Conservation (phyloP, 1,140 invertebrate species). For the Drosophila malerkotliana region DNA sequence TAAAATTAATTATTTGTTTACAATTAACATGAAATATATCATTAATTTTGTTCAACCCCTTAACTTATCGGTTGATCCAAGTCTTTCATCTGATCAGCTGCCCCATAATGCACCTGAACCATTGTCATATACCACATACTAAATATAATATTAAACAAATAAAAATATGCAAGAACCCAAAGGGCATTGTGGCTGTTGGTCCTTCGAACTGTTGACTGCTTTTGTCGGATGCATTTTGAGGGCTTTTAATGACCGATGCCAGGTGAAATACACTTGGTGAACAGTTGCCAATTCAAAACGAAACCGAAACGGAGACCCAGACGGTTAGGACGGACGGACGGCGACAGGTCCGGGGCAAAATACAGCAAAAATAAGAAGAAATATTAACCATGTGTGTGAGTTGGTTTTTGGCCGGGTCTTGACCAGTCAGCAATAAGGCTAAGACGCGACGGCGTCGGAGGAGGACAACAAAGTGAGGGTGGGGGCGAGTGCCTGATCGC, state of each 20-base stretch:
- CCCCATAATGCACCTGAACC: constrained; percentile 44
- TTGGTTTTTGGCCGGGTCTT: constrained; percentile 31
- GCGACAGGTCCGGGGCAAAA: constrained; percentile 56
- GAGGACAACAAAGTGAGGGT: constrained; percentile 37
- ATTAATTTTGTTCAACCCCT: not conserved
- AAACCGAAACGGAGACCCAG: constrained; percentile 51
- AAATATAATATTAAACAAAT: constrained; percentile 50
- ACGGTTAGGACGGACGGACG: constrained; percentile 50
- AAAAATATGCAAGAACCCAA: constrained; percentile 39
- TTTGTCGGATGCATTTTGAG: constrained; percentile 58
- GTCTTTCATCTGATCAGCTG: constrained; percentile 29
- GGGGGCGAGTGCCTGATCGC: constrained; percentile 64
- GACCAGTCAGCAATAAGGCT: constrained; percentile 15
- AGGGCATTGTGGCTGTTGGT: constrained; percentile 15
- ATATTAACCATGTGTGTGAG: constrained; percentile 69
- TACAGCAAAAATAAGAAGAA: constrained; percentile 47
- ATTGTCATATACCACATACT: constrained; percentile 39
- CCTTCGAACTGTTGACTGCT: constrained; percentile 19
- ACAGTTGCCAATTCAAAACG: constrained; percentile 58
- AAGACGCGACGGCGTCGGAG: constrained; percentile 14
- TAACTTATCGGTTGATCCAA: constrained; percentile 8
- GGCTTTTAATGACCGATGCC: constrained; percentile 78
- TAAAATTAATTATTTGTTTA: not conserved
- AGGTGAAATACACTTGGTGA: constrained; percentile 69
- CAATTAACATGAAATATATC: not conserved